Percentiles rank a stretch among this genome's conserved stretches.
Conservation (phyloP, 2,797 vertebrate genomes). For the Tinamus major region DNA sequence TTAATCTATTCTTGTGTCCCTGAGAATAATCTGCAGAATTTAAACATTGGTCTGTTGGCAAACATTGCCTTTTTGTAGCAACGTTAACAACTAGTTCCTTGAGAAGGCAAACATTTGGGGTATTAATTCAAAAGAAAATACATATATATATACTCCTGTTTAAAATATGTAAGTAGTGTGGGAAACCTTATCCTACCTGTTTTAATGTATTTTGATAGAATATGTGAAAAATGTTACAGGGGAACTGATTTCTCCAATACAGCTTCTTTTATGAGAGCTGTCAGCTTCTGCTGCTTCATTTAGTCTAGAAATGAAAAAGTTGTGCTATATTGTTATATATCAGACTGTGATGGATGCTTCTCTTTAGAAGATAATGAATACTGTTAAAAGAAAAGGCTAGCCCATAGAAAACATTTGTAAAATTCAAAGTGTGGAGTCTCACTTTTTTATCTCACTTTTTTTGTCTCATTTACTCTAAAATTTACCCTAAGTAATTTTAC, state of each 20-base stretch:
- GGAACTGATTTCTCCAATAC: neutral
- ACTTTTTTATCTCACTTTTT: neutral
- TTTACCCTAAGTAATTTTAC: neutral
- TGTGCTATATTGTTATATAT: rapidly evolving
- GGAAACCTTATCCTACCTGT: neutral
- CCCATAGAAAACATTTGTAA: neutral
- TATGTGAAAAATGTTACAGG: neutral
- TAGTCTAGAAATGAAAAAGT: neutral
- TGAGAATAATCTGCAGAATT: neutral
- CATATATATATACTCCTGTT: neutral
- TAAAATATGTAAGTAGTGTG: neutral
- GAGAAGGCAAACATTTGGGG: neutral
- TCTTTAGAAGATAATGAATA: neutral
- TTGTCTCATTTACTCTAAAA: neutral
- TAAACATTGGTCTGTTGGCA: neutral
- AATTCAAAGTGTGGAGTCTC: neutral
- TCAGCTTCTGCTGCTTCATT: neutral
- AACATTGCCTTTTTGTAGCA: neutral
- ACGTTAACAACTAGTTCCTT: neutral
- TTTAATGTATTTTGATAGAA: neutral
- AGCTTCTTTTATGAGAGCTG: neutral
- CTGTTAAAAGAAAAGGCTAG: neutral
- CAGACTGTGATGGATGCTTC: neutral
- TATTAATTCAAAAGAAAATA: neutral
- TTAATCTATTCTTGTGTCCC: neutral